phyloP scores from a whole-genome alignment of 2,797 vertebrate genomes.

The Harpagifer antarcticus region DNA sequence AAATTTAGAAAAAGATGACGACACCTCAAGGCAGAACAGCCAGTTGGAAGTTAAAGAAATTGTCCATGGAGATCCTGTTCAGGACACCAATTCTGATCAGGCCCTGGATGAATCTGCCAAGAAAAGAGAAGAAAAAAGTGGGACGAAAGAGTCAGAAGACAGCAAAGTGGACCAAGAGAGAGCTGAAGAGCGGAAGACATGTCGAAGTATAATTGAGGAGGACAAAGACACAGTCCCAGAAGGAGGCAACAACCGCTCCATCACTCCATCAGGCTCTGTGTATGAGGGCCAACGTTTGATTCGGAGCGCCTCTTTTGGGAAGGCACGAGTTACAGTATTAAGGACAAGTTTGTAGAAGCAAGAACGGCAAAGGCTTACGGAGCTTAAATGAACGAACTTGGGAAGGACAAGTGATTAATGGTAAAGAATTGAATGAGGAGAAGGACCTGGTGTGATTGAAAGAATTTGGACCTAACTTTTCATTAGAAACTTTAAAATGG shows the following conservation, averaged over 20 bases:
- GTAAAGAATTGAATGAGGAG: constrained; percentile 15
- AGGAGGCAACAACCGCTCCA: constrained; percentile 21
- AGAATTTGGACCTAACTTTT: constrained; percentile 35
- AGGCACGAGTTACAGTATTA: constrained; percentile 77
- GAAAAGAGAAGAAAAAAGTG: constrained; percentile 24
- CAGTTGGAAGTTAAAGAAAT: constrained; percentile 20
- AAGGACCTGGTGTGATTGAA: constrained; percentile 13
- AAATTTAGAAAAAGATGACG: constrained; percentile 42
- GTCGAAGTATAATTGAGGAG: constrained; percentile 43
- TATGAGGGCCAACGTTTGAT: constrained; percentile 28
- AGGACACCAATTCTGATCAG: constrained; percentile 22
- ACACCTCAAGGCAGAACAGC: constrained; percentile 21
- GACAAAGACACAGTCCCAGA: constrained; percentile 40
- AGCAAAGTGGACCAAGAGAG: constrained; percentile 40
- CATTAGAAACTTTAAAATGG: constrained; percentile 34
- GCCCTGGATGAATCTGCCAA: constrained; percentile 13
- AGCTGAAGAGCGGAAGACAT: constrained; percentile 33
- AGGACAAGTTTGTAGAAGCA: constrained; percentile 80
- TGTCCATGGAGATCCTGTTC: constrained; percentile 10
- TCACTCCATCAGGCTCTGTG: constrained; percentile 38
- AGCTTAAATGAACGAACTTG: constrained; percentile 41
- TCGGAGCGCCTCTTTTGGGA: constrained; percentile 71
- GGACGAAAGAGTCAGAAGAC: constrained; percentile 24
- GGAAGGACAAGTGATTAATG: constrained; percentile 44
- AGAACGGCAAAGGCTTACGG: constrained; percentile 5